Evolutionary conservation across 2,113 vertebrate species (phyloP).

Genomic region (Nestor notabilis): DNA sequence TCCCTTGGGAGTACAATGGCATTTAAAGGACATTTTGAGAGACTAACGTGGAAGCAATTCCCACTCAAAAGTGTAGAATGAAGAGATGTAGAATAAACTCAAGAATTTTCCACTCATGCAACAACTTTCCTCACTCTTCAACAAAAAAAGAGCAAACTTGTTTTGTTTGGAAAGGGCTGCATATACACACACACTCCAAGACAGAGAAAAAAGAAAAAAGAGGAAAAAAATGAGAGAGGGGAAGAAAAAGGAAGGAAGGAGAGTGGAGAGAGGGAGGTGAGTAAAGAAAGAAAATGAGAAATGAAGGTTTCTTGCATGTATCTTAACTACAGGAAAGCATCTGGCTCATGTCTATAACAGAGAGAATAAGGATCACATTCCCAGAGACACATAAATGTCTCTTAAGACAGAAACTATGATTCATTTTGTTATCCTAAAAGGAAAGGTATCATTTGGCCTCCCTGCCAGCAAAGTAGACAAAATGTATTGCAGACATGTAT

Average conservation of each 20-base stretch:
- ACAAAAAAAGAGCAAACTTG: not conserved
- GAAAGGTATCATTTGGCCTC: slow-evolving; percentile 3
- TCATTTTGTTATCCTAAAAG: not conserved
- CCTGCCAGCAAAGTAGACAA: not conserved
- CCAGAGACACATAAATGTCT: not conserved
- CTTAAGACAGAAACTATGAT: slow-evolving; percentile 23
- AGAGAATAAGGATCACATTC: not conserved
- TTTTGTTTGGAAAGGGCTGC: not conserved
- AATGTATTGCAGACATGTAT: not conserved
- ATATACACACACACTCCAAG: not conserved
- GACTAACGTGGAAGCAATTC: not conserved
- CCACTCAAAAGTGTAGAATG: not conserved
- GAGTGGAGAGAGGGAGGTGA: not conserved
- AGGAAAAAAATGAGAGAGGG: not conserved
- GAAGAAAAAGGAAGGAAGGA: not conserved
- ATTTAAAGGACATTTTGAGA: not conserved
- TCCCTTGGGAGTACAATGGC: not conserved
- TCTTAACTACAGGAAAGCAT: not conserved
- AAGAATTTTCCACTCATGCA: not conserved
- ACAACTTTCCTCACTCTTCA: not conserved
- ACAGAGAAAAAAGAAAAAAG: not conserved
- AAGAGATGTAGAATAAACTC: not conserved
- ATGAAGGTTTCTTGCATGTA: not conserved
- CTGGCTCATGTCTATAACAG: slow-evolving; percentile 3
- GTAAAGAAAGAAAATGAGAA: not conserved